Percentiles rank a stretch among this genome's conserved stretches.
phyloP scores from a whole-genome alignment of 2,797 vertebrate genomes.

The Neoniphon sammara region DNA sequence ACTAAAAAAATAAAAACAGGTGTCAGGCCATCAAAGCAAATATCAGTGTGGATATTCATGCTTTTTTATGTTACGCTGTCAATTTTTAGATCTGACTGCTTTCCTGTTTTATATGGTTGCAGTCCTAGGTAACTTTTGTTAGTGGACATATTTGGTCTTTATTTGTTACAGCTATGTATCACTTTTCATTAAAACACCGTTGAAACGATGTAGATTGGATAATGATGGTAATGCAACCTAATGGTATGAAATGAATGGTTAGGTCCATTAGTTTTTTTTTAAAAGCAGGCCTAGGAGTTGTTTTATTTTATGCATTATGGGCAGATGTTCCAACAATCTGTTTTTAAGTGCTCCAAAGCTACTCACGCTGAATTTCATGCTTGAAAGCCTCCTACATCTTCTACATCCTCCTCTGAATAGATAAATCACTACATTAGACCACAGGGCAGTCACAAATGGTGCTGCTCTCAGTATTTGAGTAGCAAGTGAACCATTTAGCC shows the following conservation, averaged over 20 bases:
- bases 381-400: background rate
- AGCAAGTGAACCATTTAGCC: background rate
- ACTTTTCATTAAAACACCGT: no score
- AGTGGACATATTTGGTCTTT: background rate
- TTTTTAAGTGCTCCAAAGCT: background rate
- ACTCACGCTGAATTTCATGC: background rate
- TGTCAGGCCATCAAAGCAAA: no score
- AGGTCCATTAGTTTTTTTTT: background rate
- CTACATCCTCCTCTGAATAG: background rate
- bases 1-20: background rate
- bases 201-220: no score
- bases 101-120: background rate
- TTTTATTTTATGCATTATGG: background rate
- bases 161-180: background rate
- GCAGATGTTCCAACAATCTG: background rate
- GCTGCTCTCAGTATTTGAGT: background rate
- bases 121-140: background rate
- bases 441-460: background rate
- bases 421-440: conserved; percentile 2
- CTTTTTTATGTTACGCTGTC: background rate
- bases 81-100: background rate
- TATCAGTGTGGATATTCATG: no score
- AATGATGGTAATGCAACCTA: background rate
- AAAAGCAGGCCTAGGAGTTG: background rate
- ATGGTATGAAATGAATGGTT: background rate